Percentiles rank a stretch among this genome's conserved stretches.
Evolutionary conservation across 2,113 vertebrate species (phyloP).

Genomic region (Crotalus viridis): DNA sequence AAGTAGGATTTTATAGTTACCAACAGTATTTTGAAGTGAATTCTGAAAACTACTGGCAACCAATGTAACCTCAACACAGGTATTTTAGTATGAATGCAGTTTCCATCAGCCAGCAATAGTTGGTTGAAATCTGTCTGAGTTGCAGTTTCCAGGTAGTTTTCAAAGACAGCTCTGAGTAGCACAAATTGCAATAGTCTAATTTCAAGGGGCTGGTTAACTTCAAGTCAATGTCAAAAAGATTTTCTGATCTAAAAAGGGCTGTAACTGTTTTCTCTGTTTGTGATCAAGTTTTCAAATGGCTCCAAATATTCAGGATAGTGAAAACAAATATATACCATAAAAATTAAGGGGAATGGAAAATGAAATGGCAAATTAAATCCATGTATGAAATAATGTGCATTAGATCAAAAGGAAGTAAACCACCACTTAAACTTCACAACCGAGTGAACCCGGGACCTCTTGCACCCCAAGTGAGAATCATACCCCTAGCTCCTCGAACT

Average conservation of each 20-base stretch:
- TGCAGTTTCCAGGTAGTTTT: not conserved
- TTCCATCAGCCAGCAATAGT: not conserved
- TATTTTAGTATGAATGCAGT: not conserved
- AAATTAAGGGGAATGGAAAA: not conserved
- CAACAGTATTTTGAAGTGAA: not conserved
- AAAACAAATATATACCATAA: not conserved
- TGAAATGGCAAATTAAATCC: not conserved
- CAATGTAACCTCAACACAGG: not conserved
- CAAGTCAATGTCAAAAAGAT: not conserved
- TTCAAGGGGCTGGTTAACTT: not conserved
- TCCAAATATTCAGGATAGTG: not conserved
- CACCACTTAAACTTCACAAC: too few relatives aligned
- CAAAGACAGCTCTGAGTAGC: not conserved
- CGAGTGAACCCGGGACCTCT: too few relatives aligned
- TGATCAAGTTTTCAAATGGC: not conserved
- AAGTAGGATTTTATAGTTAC: not conserved
- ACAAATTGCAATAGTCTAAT: not conserved
- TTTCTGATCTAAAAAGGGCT: not conserved
- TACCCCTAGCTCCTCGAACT: too few relatives aligned
- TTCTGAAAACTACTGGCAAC: not conserved
- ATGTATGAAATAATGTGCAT: not conserved
- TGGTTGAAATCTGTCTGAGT: not conserved
- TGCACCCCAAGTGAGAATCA: too few relatives aligned
- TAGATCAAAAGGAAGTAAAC: not conserved
- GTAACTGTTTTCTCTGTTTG: not conserved